A percentile compares a stretch with the other conserved stretches of the same genome.
phyloP scores from a whole-genome alignment of 2,113 vertebrate species.

The Dasypus novemcinctus region DNA sequence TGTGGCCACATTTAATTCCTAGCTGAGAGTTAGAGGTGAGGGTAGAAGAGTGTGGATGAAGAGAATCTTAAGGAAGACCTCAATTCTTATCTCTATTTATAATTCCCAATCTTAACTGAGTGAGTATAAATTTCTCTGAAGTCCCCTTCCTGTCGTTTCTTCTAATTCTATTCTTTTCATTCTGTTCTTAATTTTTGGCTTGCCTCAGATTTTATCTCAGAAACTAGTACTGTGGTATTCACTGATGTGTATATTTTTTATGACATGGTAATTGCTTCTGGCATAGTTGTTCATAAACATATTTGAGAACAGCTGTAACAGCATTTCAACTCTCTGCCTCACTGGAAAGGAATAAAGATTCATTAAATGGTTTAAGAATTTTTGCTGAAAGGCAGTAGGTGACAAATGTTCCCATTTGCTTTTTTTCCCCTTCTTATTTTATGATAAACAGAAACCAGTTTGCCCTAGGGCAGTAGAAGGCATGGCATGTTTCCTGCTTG shows the following conservation, averaged over 20 bases:
- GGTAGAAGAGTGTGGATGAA: neutral
- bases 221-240: slow-evolving; percentile 48
- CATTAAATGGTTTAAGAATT: slow-evolving; percentile 44
- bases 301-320: slow-evolving; percentile 57
- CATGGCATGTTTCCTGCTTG: neutral
- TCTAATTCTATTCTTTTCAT: neutral
- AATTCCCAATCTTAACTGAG: neutral
- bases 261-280: slow-evolving; percentile 52
- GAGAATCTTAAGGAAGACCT: slow-evolving; percentile 5
- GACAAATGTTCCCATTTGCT: slow-evolving; percentile 36
- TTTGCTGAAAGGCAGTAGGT: slow-evolving; percentile 46
- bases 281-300: slow-evolving; percentile 56
- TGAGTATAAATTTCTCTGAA: slow-evolving; percentile 15
- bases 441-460: slow-evolving; percentile 51
- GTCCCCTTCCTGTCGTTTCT: neutral
- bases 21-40: neutral
- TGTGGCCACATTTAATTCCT: neutral
- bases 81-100: neutral
- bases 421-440: slow-evolving; percentile 6
- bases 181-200: slow-evolving; percentile 54
- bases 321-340: slow-evolving; percentile 57
- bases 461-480: neutral
- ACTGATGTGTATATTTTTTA: slow-evolving; percentile 48
- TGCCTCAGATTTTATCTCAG: slow-evolving; percentile 51
- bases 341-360: slow-evolving; percentile 51